Percentiles rank a stretch among this genome's conserved stretches.
Evolutionary conservation across 2,797 vertebrate species (phyloP).

Genomic region (Thunnus albacares): DNA sequence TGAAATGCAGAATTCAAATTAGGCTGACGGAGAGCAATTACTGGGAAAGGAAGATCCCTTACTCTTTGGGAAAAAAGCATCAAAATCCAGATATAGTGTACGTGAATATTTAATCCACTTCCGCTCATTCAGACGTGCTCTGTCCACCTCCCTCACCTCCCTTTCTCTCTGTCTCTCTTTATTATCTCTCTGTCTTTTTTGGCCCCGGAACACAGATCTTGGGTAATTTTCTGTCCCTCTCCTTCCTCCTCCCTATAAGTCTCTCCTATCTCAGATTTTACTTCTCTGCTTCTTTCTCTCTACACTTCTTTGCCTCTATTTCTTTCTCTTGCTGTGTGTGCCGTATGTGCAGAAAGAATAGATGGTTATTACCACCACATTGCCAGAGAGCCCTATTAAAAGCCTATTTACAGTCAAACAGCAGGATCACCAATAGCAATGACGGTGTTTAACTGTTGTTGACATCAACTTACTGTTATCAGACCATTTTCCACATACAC

Average conservation of each 20-base stretch:
- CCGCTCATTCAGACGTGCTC: slow-evolving; percentile 40
- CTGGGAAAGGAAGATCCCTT: slow-evolving; percentile 67
- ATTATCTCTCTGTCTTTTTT: slow-evolving; percentile 35
- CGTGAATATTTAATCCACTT: slow-evolving; percentile 55
- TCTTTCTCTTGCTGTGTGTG: slow-evolving; percentile 26
- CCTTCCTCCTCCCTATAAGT: slow-evolving; percentile 33
- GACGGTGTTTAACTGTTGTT: slow-evolving; percentile 46
- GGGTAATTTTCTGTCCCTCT: slow-evolving; percentile 52
- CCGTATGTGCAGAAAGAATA: slow-evolving; percentile 46
- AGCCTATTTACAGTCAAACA: slow-evolving; percentile 69
- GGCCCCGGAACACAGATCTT: slow-evolving; percentile 38
- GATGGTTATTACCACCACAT: slow-evolving; percentile 59
- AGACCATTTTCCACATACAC: slow-evolving; percentile 8
- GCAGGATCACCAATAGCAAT: slow-evolving; percentile 48
- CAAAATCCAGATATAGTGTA: slow-evolving; percentile 61
- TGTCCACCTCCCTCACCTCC: slow-evolving; percentile 25
- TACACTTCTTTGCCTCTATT: slow-evolving; percentile 24
- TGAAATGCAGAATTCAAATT: slow-evolving; percentile 86
- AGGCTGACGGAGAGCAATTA: slow-evolving; percentile 83
- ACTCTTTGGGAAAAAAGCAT: slow-evolving; percentile 55
- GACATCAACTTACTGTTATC: slow-evolving; percentile 50
- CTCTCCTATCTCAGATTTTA: slow-evolving; percentile 34
- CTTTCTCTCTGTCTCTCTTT: slow-evolving; percentile 15
- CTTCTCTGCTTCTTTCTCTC: slow-evolving; percentile 15
- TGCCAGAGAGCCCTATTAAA: slow-evolving; percentile 68